Evolutionary conservation across 2,888 invertebrate species (phyloP).

Genomic region (Agriopis aurantiaria): DNA sequence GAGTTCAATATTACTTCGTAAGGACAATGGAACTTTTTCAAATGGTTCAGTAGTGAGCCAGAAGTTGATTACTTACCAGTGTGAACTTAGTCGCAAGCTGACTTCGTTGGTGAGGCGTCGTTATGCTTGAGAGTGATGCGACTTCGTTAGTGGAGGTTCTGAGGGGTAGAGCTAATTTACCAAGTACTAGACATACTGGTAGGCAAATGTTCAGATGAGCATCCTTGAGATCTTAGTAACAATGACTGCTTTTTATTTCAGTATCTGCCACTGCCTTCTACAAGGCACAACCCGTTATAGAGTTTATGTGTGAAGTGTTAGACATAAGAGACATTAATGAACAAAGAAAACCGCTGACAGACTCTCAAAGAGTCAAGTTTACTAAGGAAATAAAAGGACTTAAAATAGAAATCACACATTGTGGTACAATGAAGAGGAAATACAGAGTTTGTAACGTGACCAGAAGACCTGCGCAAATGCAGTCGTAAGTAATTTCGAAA

Average conservation of each 20-base stretch:
- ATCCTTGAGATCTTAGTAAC: too few relatives aligned
- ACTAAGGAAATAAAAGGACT: slow-evolving; percentile 99
- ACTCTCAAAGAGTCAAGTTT: slow-evolving; percentile 99
- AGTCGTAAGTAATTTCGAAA: slow-evolving; percentile 92
- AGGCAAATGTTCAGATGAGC: too few relatives aligned
- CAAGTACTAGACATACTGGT: too few relatives aligned
- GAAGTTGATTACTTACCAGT: too few relatives aligned
- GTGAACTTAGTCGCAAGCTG: too few relatives aligned
- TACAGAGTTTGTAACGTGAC: slow-evolving; percentile 99
- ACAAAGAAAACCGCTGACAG: slow-evolving; percentile 98
- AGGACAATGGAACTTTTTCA: too few relatives aligned
- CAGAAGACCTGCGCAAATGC: slow-evolving; percentile 99
- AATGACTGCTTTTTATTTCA: slow-evolving; percentile 67
- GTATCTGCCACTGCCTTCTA: slow-evolving; percentile 99
- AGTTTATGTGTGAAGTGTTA: slow-evolving; percentile 99
- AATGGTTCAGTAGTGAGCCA: too few relatives aligned
- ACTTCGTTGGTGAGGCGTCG: too few relatives aligned
- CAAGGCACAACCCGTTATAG: slow-evolving; percentile 99
- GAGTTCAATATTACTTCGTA: too few relatives aligned
- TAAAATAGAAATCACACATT: slow-evolving; percentile 99
- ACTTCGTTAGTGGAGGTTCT: too few relatives aligned
- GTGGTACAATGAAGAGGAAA: slow-evolving; percentile 99
- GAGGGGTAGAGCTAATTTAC: too few relatives aligned
- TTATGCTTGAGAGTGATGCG: too few relatives aligned
- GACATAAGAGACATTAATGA: slow-evolving; percentile 98